Base-by-base conservation (phyloP, 2,888 invertebrate genomes). In the Lymantria monacha region DNA sequence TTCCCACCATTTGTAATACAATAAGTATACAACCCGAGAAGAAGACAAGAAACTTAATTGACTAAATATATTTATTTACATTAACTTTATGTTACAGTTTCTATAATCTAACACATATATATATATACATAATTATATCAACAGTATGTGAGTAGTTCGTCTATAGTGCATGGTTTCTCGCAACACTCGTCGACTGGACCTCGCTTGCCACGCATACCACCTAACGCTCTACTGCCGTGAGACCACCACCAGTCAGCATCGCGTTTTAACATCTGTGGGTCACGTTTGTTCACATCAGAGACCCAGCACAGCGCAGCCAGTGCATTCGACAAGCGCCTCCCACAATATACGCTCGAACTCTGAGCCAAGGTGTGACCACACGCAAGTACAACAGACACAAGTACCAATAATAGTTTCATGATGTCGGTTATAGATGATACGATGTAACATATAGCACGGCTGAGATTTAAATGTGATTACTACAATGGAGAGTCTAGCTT, bases 141-240 rank as follows among this genome's bases (percentile, higher is more conserved):
- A n/a, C 48, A 48, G 10, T 48, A 48, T 12, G 44, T 45, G 3
- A 45, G 7, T 22, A 45, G 37, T 45, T 48, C 48, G 11, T 48
- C 42, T 11, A 30, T 37, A 13, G 42, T 42, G 12, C 48, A 48
- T 37, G 48, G 48, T 37, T 48, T 48, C 13, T 48, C 13, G n/a
- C 67, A 64, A 44, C 67, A 64, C 33, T 64, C 67, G 7, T 66
- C 67, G 14, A 53, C 59, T 0, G 48, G 42, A 1, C 48, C 48
- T 11, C 48, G 42, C 30, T 48, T 48, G 30, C 42, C 48, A 0
- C 42, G 36, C 0, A 14, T 30, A 3, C 42, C 43, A 11, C 13
- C 37, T 0, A 48, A 42, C 12, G 42, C 9, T 8, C 37, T n/a
- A 8, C 15, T 14, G 22, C 33, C 12, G 11, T 30, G 14, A 2